Evolutionary conservation across 2,113 vertebrate genomes (phyloP), one percentile per base, ranked within the genome.

Genomic region (Perca schrenkii): DNA sequence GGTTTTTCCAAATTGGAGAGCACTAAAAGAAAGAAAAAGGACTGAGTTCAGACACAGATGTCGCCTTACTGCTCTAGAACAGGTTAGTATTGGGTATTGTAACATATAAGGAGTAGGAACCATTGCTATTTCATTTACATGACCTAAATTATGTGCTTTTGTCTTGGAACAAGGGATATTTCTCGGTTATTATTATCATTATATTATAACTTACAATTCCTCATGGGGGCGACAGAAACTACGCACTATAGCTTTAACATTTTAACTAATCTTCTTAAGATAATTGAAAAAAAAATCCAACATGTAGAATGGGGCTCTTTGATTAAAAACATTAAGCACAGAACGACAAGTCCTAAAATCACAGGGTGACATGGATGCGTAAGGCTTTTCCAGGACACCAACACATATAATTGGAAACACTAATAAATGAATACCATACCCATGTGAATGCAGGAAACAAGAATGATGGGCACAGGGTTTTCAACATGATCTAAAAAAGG

Each of bases 371-470:
- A n/a, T 25, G 16, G 28, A 66, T 36, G 36, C 56, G 6, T 17
- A 16, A 54, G 16, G 49, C 2, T 64, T 58, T 82, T 82, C 60
- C 34, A 13, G 52, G 50, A 53, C 4, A 80, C 53, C 16, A 50
- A 46, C 19, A 47, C 8, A 46, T 6, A 66, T 60, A 4, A 22
- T 22, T 36, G 19, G 4, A 67, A 60, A 43, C 16, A 54, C n/a
- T 21, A 53, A 25, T 52, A 63, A 76, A 22, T 43, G 40, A 43
- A 43, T 11, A 43, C 28, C n/a, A 62, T 4, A 74, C 7, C 3
- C 10, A 58, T 13, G n/a, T 64, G 53, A 78, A 77, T 12, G 53
- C 36, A 56, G 21, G 15, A 54, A 74, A 66, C 13, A 50, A 11
- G 10, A 28, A 50, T 40, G 31, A 47, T 17, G 47, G 12, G 12